Evolutionary conservation across 2,888 invertebrate species (phyloP).

Genomic region (Rhodophaea formosa): DNA sequence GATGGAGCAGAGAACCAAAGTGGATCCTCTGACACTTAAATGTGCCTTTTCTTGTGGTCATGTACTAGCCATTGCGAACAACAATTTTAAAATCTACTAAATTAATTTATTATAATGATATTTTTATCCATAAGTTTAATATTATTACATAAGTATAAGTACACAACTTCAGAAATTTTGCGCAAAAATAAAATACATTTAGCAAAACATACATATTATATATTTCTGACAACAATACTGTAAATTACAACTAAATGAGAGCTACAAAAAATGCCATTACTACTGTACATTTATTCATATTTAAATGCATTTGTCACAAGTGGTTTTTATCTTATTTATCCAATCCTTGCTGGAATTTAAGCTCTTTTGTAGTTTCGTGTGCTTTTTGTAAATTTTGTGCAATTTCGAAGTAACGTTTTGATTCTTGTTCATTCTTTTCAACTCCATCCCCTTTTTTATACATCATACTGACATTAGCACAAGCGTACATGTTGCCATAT

Average conservation of each 20-base stretch:
- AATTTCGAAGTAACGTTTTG: conserved; percentile 86
- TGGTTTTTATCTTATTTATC: conserved; percentile 38
- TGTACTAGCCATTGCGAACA: too few species aligned
- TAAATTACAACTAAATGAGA: conserved; percentile 10
- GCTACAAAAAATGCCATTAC: conserved; percentile 16
- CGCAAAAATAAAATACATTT: conserved; percentile 7
- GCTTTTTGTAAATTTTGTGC: conserved; percentile 87
- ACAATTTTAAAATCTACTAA: too few species aligned
- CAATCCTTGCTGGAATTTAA: conserved; percentile 81
- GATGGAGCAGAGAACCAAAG: too few species aligned
- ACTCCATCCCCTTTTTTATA: conserved; percentile 92
- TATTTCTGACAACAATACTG: conserved; percentile 18
- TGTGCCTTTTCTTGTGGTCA: too few species aligned
- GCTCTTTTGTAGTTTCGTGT: conserved; percentile 75
- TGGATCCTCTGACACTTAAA: too few species aligned
- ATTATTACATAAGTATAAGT: neutral
- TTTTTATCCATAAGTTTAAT: too few species aligned
- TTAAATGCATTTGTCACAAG: conserved; percentile 10
- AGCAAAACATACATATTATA: conserved; percentile 14
- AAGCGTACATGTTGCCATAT: conserved; percentile 91
- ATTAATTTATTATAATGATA: too few species aligned
- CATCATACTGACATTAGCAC: conserved; percentile 95
- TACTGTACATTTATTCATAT: conserved; percentile 1
- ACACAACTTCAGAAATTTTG: neutral
- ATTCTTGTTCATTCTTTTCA: conserved; percentile 85